Evolutionary conservation across 2,888 invertebrate genomes (phyloP).

Genomic region (Byasa hedistus): DNA sequence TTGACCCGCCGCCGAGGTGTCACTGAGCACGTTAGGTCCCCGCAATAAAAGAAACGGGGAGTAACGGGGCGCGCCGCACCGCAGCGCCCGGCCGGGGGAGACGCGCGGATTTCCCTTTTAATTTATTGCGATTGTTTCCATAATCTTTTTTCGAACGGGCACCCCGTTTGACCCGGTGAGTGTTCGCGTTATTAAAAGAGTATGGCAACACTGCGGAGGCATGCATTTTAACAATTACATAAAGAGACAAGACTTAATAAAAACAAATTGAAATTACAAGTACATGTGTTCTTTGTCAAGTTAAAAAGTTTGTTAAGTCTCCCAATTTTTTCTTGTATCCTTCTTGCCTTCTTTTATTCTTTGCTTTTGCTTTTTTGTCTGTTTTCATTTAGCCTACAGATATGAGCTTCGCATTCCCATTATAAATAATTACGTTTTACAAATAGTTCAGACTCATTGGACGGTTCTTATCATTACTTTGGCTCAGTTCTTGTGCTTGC

Average conservation of each 20-base stretch:
- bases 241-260: background rate
- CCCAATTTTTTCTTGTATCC: no score
- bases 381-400: no score
- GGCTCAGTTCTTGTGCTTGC: no score
- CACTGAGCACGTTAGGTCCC: conserved; percentile 72
- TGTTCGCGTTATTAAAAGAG: background rate
- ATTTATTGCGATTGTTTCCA: conserved; percentile 63
- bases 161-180: conserved; percentile 20
- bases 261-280: no score
- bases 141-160: conserved; percentile 42
- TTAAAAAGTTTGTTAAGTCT: no score
- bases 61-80: conserved; percentile 38
- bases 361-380: no score
- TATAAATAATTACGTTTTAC: no score
- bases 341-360: no score
- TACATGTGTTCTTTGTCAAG: no score
- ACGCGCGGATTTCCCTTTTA: conserved; percentile 65
- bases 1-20: conserved; percentile 62
- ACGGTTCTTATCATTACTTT: no score
- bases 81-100: conserved; percentile 38
- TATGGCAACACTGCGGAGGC: background rate
- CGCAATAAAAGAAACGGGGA: conserved; percentile 68
- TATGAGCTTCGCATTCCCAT: no score
- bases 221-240: background rate
- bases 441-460: no score